phyloP scores from a whole-genome alignment of 2,888 invertebrate species.

The Aporophyla nigra region DNA sequence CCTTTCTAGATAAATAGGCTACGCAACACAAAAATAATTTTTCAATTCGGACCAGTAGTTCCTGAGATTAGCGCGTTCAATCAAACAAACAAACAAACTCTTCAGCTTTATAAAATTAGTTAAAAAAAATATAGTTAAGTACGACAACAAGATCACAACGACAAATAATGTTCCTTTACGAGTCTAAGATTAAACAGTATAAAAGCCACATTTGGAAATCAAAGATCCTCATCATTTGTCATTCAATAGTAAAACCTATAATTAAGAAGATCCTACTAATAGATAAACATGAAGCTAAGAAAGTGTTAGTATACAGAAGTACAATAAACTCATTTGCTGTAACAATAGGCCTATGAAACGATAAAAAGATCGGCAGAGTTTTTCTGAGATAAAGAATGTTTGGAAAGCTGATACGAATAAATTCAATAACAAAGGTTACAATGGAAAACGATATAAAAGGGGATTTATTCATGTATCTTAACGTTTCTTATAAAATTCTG shows the following conservation, averaged over 20 bases:
- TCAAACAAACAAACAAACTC: too few species aligned
- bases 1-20: too few species aligned
- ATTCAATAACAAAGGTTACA: slow-evolving; percentile 25
- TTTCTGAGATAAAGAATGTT: slow-evolving; percentile 47
- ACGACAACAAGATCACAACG: too few species aligned
- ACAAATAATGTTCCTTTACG: too few species aligned
- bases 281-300: slow-evolving; percentile 42
- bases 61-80: too few species aligned
- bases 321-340: slow-evolving; percentile 59
- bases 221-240: not conserved
- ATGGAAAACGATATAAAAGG: slow-evolving; percentile 13
- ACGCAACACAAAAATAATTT: too few species aligned
- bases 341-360: slow-evolving; percentile 59
- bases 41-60: too few species aligned
- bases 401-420: slow-evolving; percentile 58
- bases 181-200: not conserved
- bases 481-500: not conserved
- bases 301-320: slow-evolving; percentile 54
- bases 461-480: not conserved
- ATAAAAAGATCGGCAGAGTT: slow-evolving; percentile 42
- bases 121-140: too few species aligned
- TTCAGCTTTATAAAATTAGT: too few species aligned
- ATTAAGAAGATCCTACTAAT: slow-evolving; percentile 11
- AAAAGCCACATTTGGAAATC: not conserved
- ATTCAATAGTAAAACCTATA: slow-evolving; percentile 23